Base-by-base conservation (phyloP, 2,113 vertebrate species). In the Datnioides undecimradiatus region DNA sequence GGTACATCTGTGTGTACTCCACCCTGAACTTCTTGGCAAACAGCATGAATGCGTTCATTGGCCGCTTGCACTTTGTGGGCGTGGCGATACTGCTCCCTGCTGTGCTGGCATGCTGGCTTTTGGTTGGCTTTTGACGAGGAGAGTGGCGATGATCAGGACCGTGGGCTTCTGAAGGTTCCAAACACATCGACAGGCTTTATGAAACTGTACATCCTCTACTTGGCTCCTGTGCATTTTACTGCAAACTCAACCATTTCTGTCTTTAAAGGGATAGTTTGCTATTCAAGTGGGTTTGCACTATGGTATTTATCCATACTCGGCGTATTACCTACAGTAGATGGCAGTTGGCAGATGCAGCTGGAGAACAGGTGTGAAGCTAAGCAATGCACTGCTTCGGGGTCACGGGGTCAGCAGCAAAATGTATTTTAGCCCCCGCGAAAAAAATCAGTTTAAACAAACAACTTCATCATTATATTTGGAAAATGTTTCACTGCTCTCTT, bases 11-110 rank as follows among this genome's bases (percentile, higher is more conserved):
- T 51, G 98, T 99, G 90, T 98, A 99, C 94, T 99, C 97, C 90
- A 99, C 97, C 93, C 98, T 94, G 94, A 97, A 99, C 87, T 97
- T 99, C 96, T 99, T 99, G 95, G 98, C 98, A 91, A 99, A 99
- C 87, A 99, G 96, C 98, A 99, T 99, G 95, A 99, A 99, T 90
- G 98, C 98, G 88, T 99, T 99, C 98, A 99, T 99, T 95, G 98
- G 98, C 95, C 98, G 96, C 95, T 99, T 99, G 96, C 97, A 98
- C 93, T 96, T 98, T 67, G 92, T 95, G 87, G 96, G 95, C 72
- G 96, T 94, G 95, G 95, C 92, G 75, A 90, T 95, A 88, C 82
- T 93, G 59, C 92, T 96, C 94, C 93, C 96, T 95, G 96, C 95
- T 93, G 94, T 93, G 79, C 80, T 33, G 65, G 49, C 43, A 0